Conservation (phyloP, 1,140 invertebrate species). For the Prorops nasuta region DNA sequence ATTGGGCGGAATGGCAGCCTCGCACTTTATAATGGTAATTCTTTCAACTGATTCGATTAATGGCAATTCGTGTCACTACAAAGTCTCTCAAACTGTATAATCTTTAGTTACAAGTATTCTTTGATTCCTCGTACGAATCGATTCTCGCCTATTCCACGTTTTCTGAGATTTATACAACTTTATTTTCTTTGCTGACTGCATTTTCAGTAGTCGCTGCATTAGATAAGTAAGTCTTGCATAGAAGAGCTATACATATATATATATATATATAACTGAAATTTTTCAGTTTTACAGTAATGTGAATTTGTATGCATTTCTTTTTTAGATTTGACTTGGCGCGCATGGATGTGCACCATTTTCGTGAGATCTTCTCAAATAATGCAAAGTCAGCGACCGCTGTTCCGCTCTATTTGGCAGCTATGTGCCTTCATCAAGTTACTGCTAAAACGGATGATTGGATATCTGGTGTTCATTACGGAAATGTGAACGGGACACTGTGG, state of each 20-base stretch:
- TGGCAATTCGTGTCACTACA: not conserved
- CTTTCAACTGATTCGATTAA: not conserved
- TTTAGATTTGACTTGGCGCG: constrained; percentile 46
- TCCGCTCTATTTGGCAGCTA: constrained; percentile 41
- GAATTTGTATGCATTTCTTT: constrained; percentile 4
- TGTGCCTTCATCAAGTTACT: constrained; percentile 43
- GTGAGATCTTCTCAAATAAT: constrained; percentile 38
- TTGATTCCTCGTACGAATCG: constrained; percentile 23
- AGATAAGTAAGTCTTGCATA: constrained; percentile 44
- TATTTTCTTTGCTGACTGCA: constrained; percentile 42
- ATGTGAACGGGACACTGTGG: constrained; percentile 11
- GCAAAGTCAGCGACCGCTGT: constrained; percentile 37
- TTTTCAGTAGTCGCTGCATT: constrained; percentile 43
- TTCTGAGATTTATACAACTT: constrained; percentile 41
- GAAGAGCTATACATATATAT: too few species aligned
- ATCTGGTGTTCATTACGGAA: constrained; percentile 33
- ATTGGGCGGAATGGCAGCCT: constrained; percentile 46
- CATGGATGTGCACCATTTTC: constrained; percentile 36
- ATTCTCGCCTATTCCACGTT: constrained; percentile 32
- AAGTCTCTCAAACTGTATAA: not conserved
- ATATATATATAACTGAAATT: constrained; percentile 1
- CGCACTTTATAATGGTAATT: constrained; percentile 48
- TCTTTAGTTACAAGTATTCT: constrained; percentile 19
- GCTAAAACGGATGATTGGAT: constrained; percentile 38
- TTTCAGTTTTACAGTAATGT: constrained; percentile 2